Base-by-base conservation (phyloP, 1,140 invertebrate genomes). In the Drosophila bifasciata region DNA sequence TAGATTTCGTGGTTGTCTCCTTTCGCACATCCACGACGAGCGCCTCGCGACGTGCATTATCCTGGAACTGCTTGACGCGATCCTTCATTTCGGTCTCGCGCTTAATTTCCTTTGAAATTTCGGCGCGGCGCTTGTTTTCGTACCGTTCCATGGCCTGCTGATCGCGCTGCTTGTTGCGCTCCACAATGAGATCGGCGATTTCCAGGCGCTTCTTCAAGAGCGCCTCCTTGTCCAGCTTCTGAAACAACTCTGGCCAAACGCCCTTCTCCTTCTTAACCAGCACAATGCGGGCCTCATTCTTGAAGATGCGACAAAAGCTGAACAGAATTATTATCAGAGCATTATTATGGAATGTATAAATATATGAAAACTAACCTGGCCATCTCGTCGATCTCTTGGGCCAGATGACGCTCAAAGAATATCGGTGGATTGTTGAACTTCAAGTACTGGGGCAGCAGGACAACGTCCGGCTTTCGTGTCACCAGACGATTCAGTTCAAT, bases 401-500 rank as follows among this genome's bases (percentile, higher is more conserved):
- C 52, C 13, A 91, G 49, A 67, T 91, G 90, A 0, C 90, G 80
- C 57, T 91, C 90, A 49, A 91, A 91, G 41, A 90, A 91, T 72
- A 91, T 91, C 5, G 90, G 90, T 9, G 90, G 90, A 84, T 89
- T 91, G 53, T 91, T 91, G 23, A 90, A 91, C 43, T 91, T 91
- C 0, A 91, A 48, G 59, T 91, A 91, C 46, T 77, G 81, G 5
- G 90, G 86, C 25, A 91, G 45, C 3, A 91, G 74, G 0, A 91
- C 84, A 50, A 91, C 81, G 36, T 91, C 90, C 48, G 90, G 90
- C 45, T 91, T 91, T 15, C 90, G 84, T 13, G 80, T 91, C 7
- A 91, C 89, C 28, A 91, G 53, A 5, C 90, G 73, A 66, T 91
- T 91, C 8, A 91, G 57, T 44, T 91, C 90, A 64, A 91, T 91